Percentiles rank a stretch among this genome's conserved stretches.
phyloP scores from a whole-genome alignment of 2,888 invertebrate species.

The Cryptocheilus praepositus region DNA sequence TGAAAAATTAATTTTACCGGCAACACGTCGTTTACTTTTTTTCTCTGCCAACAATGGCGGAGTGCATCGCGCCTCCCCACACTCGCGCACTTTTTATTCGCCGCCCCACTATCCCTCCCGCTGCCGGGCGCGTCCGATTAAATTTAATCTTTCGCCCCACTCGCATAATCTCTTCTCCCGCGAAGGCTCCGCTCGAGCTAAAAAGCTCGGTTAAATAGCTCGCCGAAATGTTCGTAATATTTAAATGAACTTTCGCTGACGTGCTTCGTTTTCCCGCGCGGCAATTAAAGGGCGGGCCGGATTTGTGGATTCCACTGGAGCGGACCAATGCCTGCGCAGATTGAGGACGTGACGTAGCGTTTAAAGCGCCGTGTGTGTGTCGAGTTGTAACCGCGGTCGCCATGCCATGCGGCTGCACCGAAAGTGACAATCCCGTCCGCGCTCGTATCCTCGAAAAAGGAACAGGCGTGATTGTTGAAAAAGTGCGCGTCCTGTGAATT shows the following conservation, averaged over 20 bases:
- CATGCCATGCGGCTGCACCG: constrained; percentile 53
- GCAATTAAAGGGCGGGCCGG: constrained; percentile 13
- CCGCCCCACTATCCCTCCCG: too few relatives aligned
- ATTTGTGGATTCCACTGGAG: constrained; percentile 31
- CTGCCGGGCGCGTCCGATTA: too few relatives aligned
- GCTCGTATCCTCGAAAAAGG: constrained; percentile 16
- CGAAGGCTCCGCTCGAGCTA: too few relatives aligned
- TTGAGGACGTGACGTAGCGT: constrained; percentile 45
- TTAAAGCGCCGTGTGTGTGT: constrained; percentile 47
- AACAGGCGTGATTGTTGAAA: constrained; percentile 18
- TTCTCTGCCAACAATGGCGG: too few relatives aligned
- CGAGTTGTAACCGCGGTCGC: constrained; percentile 51
- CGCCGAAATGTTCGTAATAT: too few relatives aligned
- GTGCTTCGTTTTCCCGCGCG: constrained; percentile 47
- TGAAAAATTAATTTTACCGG: too few relatives aligned
- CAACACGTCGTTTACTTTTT: too few relatives aligned
- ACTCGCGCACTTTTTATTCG: too few relatives aligned
- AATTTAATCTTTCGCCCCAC: too few relatives aligned
- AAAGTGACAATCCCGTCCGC: constrained; percentile 31
- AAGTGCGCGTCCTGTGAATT: constrained; percentile 1
- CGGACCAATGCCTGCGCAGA: constrained; percentile 32
- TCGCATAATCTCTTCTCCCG: too few relatives aligned
- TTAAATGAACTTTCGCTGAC: neutral
- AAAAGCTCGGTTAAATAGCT: too few relatives aligned
- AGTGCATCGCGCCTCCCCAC: too few relatives aligned